Percentiles rank a stretch among this genome's conserved stretches.
These are phyloP conservation scores for Penaeus japonicus DNA, from an alignment of 1,140 invertebrate genomes.

Conservation along the genomic window DNA sequence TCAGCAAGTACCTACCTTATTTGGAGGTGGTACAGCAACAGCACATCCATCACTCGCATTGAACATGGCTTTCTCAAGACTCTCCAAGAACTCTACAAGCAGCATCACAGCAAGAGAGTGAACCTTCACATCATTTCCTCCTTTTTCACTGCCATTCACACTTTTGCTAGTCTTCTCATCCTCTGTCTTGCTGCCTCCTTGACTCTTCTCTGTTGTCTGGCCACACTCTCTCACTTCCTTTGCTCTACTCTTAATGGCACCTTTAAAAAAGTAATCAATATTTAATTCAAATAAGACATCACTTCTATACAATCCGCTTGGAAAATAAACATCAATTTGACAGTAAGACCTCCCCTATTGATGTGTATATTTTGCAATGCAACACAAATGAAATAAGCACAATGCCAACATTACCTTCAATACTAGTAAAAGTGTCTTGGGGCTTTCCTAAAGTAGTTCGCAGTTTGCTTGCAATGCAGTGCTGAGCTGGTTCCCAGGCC, in stretches of 20 bases:
- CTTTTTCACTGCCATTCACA: slow-evolving; percentile 42
- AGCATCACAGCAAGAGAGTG: slow-evolving; percentile 63
- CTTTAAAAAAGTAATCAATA: slow-evolving; percentile 52
- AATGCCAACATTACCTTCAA: slow-evolving; percentile 70
- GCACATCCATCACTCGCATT: slow-evolving; percentile 92
- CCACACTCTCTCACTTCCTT: slow-evolving; percentile 64
- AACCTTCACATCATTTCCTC: background rate
- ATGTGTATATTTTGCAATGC: too few species aligned
- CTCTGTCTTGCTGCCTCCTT: slow-evolving; percentile 74
- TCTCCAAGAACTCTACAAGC: slow-evolving; percentile 90
- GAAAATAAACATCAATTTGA: background rate
- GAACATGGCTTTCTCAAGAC: slow-evolving; percentile 90
- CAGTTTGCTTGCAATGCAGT: slow-evolving; percentile 87
- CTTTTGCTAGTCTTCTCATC: slow-evolving; percentile 28
- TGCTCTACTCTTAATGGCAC: slow-evolving; percentile 77
- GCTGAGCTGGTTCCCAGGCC: slow-evolving; percentile 85
- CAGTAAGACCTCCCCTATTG: background rate
- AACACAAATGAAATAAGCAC: slow-evolving; percentile 45
- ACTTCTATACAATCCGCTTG: too few species aligned
- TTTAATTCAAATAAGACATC: too few species aligned
- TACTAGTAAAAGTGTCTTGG: slow-evolving; percentile 92
- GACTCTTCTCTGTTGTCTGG: slow-evolving; percentile 69
- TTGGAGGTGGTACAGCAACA: slow-evolving; percentile 74
- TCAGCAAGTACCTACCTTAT: slow-evolving; percentile 70
- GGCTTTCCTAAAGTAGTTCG: slow-evolving; percentile 95